A percentile compares a stretch with the other conserved stretches of the same genome.
phyloP scores from a whole-genome alignment of 2,113 vertebrate species.

The Onychostoma macrolepis region DNA sequence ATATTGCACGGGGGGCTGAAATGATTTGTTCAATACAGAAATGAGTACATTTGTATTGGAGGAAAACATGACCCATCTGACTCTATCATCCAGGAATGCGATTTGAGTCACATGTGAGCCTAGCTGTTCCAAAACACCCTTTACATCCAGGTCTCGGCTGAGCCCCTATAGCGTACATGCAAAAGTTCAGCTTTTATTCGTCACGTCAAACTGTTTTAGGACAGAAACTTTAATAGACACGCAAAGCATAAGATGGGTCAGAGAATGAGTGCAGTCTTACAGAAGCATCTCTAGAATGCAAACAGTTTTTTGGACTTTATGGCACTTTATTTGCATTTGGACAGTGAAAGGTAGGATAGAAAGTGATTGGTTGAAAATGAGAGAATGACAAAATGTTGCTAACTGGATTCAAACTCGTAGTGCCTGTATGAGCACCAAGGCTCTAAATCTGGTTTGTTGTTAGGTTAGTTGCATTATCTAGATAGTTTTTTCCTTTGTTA shows the following conservation, averaged over 20 bases:
- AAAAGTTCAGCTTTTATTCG: background rate
- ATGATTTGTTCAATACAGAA: slow-evolving; percentile 39
- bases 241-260: background rate
- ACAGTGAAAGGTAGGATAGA: background rate
- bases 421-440: too few species aligned
- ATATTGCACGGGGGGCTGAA: slow-evolving; percentile 3
- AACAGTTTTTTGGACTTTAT: too few species aligned
- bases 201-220: background rate
- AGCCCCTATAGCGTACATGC: slow-evolving; percentile 26
- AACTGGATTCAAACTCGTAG: too few species aligned
- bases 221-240: background rate
- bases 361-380: too few species aligned
- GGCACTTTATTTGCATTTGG: background rate
- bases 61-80: slow-evolving; percentile 47
- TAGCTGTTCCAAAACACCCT: slow-evolving; percentile 41
- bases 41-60: slow-evolving; percentile 49
- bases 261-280: background rate
- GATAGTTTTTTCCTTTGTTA: background rate
- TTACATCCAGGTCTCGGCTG: slow-evolving; percentile 27
- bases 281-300: background rate
- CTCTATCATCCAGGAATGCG: slow-evolving; percentile 54
- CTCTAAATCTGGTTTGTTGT: too few species aligned
- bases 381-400: too few species aligned
- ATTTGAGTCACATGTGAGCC: slow-evolving; percentile 46
- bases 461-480: background rate